Base-by-base conservation (phyloP, 1,140 invertebrate genomes). In the Habropoda laboriosa region DNA sequence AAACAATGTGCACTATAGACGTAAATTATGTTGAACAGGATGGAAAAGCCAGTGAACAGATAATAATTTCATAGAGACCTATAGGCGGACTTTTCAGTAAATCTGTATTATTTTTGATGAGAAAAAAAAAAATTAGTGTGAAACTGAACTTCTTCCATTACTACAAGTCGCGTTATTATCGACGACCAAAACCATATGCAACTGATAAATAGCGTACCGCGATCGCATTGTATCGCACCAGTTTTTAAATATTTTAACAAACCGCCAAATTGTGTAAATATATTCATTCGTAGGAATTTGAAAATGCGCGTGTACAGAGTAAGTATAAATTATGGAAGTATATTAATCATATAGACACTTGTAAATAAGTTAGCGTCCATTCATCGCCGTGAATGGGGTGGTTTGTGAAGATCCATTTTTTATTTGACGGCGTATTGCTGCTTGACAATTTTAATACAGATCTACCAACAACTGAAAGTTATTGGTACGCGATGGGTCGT, bases 261-360 rank as follows among this genome's bases (percentile, higher is more conserved):
- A 87, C 87, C 88, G 89, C 88, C 89, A 91, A 91, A 90, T 87
- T 87, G 73, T 90, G 89, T 91, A 90, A 76, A 91, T 89, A 91
- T 80, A 88, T 88, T 86, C 76, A 60, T 73, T 86, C 82, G 83
- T 74, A 83, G 42, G 72, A 81, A 60, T 83, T 81, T 81, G 76
- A 79, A 57, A 79, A 70, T 32, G 77, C 83, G 77, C 75, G 68
- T 89, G 88, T 89, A 89, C 88, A 89, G 78, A 82, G 45, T 84
- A 88, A 89, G 77, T 68, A 84, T 89, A 89, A 89, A 89, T 89
- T 89, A 88, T 89, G 35, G 83, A 76, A 83, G 70, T 85, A 79
- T 83, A 66, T 51, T 87, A 88, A 78, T 81, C 58, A 7, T 78
- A 75, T 76, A 82, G 60, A 47, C 71, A 74, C 55, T 77, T 87